Conservation (phyloP, 1,140 invertebrate genomes). For the Ruditapes philippinarum region DNA sequence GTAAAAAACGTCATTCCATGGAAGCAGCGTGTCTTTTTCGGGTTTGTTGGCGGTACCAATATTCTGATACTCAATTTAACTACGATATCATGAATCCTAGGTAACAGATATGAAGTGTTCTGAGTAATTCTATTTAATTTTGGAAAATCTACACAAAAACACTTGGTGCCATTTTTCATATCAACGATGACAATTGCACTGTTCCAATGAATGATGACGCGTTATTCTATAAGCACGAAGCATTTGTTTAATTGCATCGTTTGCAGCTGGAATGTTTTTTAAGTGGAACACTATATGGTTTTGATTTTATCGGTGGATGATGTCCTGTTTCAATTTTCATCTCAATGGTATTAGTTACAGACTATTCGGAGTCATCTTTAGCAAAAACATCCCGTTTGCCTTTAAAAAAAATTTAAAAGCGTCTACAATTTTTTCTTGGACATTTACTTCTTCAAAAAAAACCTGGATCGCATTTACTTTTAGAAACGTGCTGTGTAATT, state of each 20-base stretch:
- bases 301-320: slow-evolving; percentile 58
- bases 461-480: no score
- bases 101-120: not conserved
- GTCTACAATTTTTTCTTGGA: no score
- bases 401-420: no score
- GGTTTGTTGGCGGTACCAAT: not conserved
- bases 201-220: not conserved
- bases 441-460: no score
- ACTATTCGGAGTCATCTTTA: not conserved
- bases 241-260: slow-evolving; percentile 67
- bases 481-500: no score
- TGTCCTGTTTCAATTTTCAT: slow-evolving; percentile 68
- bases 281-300: slow-evolving; percentile 66
- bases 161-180: not conserved
- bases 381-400: slow-evolving; percentile 11
- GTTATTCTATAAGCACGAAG: not conserved
- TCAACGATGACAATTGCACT: not conserved
- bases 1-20: slow-evolving; percentile 58
- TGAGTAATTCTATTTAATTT: not conserved
- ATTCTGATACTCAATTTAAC: slow-evolving; percentile 39
- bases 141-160: not conserved
- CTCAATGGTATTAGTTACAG: not conserved
- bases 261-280: slow-evolving; percentile 55
- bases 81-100: not conserved
- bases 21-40: not conserved